These are phyloP conservation scores for Drosophila chauvacae DNA, from an alignment of 1,140 invertebrate genomes.

Conservation along the genomic window DNA sequence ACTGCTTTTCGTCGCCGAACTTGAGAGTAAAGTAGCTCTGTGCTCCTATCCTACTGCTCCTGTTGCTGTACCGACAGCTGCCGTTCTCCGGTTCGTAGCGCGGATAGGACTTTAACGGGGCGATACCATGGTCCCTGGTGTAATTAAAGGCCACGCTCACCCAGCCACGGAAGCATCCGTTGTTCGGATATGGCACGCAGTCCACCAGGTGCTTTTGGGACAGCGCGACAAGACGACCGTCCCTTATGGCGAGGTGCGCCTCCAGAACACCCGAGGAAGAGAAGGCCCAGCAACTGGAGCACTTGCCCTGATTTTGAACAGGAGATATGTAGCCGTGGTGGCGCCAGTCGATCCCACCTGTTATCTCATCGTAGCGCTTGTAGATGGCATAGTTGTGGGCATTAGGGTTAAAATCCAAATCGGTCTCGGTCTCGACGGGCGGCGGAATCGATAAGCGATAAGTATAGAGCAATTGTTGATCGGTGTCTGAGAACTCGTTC, in stretches of 20 bases:
- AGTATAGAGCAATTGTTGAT: background rate
- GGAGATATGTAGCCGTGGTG: slow-evolving; percentile 7
- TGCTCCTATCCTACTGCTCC: background rate
- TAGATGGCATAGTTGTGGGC: fast-evolving
- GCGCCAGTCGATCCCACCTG: slow-evolving; percentile 20
- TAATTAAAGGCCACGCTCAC: slow-evolving; percentile 91
- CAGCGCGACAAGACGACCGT: slow-evolving; percentile 89
- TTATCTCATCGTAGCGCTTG: slow-evolving; percentile 23
- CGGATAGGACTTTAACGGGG: slow-evolving; percentile 88
- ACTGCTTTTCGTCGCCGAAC: slow-evolving; percentile 87
- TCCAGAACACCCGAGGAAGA: slow-evolving; percentile 93
- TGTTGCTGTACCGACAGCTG: slow-evolving; percentile 65
- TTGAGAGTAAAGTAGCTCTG: slow-evolving; percentile 85
- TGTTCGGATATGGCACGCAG: slow-evolving; percentile 90
- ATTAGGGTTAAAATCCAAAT: fast-evolving
- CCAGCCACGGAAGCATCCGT: slow-evolving; percentile 93
- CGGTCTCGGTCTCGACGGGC: background rate
- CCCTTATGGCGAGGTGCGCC: slow-evolving; percentile 88
- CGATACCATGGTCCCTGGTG: slow-evolving; percentile 89
- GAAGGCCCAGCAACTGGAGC: slow-evolving; percentile 97
- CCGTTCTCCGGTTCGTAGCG: slow-evolving; percentile 88
- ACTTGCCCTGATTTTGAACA: slow-evolving; percentile 89
- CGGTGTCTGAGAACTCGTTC: slow-evolving; percentile 35
- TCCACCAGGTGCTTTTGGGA: slow-evolving; percentile 96
- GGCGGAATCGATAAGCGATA: background rate